Percentiles rank a stretch among this genome's conserved stretches.
Conservation (phyloP, 2,113 vertebrate genomes). For the Tringa solitaria region DNA sequence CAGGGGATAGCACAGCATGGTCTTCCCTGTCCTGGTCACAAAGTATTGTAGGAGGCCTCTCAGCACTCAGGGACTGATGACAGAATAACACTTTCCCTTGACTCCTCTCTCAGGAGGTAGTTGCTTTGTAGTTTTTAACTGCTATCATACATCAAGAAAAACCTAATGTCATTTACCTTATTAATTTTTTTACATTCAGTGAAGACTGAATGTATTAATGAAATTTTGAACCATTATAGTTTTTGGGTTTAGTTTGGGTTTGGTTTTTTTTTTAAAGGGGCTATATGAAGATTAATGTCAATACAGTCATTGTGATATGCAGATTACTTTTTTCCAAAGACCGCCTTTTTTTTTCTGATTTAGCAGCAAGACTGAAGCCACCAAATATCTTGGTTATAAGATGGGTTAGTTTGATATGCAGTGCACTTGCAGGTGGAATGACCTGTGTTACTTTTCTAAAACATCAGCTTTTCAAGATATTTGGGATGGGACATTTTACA, state of each 20-base stretch:
- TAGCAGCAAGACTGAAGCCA: not conserved
- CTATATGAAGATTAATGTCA: not conserved
- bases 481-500: not conserved
- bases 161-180: not conserved
- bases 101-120: not conserved
- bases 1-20: accelerated
- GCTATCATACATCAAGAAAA: not conserved
- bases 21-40: not conserved
- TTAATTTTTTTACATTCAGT: not conserved
- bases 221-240: not conserved
- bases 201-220: not conserved
- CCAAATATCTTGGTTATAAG: not conserved
- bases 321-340: not conserved
- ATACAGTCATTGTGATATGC: not conserved
- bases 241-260: too few species aligned
- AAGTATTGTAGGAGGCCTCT: not conserved
- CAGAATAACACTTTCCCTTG: not conserved
- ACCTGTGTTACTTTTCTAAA: not conserved
- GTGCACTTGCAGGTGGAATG: not conserved
- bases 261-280: not conserved
- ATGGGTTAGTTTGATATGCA: not conserved
- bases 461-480: not conserved
- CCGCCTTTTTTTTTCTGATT: not conserved
- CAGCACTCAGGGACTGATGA: too few species aligned
- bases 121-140: not conserved